Base-by-base conservation (phyloP, 2,797 vertebrate species). In the Clarias laeviceps region DNA sequence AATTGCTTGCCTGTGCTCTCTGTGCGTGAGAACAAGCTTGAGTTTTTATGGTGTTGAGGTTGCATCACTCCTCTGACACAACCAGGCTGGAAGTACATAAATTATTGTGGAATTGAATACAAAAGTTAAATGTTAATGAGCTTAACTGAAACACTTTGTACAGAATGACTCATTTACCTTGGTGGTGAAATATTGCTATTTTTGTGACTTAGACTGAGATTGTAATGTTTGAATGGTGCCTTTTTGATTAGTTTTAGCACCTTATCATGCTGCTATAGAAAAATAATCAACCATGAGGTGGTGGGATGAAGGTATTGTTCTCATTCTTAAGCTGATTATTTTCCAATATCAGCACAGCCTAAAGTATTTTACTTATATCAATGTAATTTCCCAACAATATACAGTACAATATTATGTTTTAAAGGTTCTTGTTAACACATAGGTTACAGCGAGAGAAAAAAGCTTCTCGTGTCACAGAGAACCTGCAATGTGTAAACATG, bases 1-100 rank as follows among this genome's bases (percentile, higher is more conserved):
- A 82, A 34, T 62, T 73, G 77, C 77, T 73, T 22, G 45, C 82
- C 85, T 84, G 85, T 65, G 65, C 32, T 77, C 64, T 9, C 17
- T 76, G 45, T 40, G 74, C 37, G 50, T 83, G 85, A 61, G 76
- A 79, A 82, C 20, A 64, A 56, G 14, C 59, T 45, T 29, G 69
- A 50, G n/a, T 56, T 76, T 80, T 66, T 29, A 50, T 66, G 37
- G 62, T 22, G n/a, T n/a, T 5, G 17, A 66, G 65, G 79, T 80
- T 68, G n/a, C 4, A 11, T 66, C 45, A 65, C 32, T 62, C 61
- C 72, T 80, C 50, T 65, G 62, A 80, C 40, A 66, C 62, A 80
- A 62, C 32, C 65, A 65, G n/a, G 0, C 17, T 65, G 61, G 40
- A 80, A 80, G 18, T 65, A 66, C 79, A 65, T 4, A 2, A 65